Base-by-base conservation (phyloP, 2,797 vertebrate species). In the Kryptolebias ocellatus region DNA sequence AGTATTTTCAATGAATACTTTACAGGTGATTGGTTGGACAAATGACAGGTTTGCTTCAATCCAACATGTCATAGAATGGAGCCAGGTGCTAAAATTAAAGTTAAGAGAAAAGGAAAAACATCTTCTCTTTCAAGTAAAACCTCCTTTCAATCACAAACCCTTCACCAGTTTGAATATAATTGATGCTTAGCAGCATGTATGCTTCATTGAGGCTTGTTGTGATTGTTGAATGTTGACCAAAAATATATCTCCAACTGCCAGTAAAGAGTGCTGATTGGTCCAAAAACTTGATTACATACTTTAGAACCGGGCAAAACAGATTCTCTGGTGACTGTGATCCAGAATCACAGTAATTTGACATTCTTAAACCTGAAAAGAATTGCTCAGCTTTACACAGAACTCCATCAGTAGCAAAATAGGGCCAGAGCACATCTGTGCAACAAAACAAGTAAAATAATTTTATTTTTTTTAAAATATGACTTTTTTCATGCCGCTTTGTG, bases 21-120 rank as follows among this genome's bases (percentile, higher is more conserved):
- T 60, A 28, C 58, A 60, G 58, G 17, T 47, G 44, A 49, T 14
- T 60, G 27, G 45, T 31, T 60, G 27, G 12, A n/a, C 28, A 60
- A 47, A 49, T 46, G 28, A 31, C 18, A 39, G 37, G 37, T 39
- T 39, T 39, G 10, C 9, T 39, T 39, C 37, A 39, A 39, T 39
- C 16, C 27, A 47, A 10, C 46, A 8, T 18, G 46, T 18, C 46
- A 47, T 8, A 47, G n/a, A n/a, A n/a, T 18, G 46, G 17, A 47
- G 46, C 6, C 46, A 47, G 46, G 46, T 47, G 46, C 37, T 39
- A 39, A 39, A 39, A 39, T 39, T 39, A 39, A 39, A 39, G 9
- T 39, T 39, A 12, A 39, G 37, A 39, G 37, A 39, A 39, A 39
- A 11, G 9, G 37, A 39, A 39, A 39, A 39, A 11, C 3, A 10